Conservation (phyloP, 2,888 invertebrate genomes). For the Chymomyza fuscimana region DNA sequence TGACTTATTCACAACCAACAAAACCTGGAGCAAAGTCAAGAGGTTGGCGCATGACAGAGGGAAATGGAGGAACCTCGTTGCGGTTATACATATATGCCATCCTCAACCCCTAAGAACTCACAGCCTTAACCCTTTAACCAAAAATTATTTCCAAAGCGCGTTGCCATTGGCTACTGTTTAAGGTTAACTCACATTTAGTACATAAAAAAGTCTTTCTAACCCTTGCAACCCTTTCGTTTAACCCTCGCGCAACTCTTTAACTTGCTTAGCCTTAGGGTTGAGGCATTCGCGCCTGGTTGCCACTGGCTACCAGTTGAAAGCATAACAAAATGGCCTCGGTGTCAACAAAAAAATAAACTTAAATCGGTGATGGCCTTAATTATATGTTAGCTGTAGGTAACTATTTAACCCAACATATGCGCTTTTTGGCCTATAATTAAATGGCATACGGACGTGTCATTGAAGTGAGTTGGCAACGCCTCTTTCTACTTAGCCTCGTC, state of each 20-base stretch:
- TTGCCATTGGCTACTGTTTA: conserved; percentile 44
- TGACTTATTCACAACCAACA: too few species aligned
- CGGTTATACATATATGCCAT: not conserved
- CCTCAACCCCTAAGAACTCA: not conserved
- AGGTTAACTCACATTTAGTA: conserved; percentile 1
- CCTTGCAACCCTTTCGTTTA: conserved; percentile 24
- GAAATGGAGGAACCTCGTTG: too few species aligned
- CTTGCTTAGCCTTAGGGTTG: conserved; percentile 11
- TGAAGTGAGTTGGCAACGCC: conserved; percentile 37
- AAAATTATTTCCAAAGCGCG: not conserved
- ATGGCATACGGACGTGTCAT: conserved; percentile 44
- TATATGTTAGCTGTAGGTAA: conserved; percentile 40
- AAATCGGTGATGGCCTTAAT: conserved; percentile 43
- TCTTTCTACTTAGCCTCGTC: not conserved
- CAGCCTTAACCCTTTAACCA: not conserved
- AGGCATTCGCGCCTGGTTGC: conserved; percentile 12
- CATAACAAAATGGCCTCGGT: conserved; percentile 17
- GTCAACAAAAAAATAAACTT: conserved; percentile 14
- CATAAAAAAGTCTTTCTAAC: conserved; percentile 32
- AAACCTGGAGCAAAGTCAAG: too few species aligned
- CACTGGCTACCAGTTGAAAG: conserved; percentile 50
- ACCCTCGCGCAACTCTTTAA: conserved; percentile 21
- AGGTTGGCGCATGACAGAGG: too few species aligned
- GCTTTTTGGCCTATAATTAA: conserved; percentile 58
- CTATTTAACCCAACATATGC: conserved; percentile 52